Base-by-base conservation (phyloP, 2,797 vertebrate species). In the Sciurus vulgaris region DNA sequence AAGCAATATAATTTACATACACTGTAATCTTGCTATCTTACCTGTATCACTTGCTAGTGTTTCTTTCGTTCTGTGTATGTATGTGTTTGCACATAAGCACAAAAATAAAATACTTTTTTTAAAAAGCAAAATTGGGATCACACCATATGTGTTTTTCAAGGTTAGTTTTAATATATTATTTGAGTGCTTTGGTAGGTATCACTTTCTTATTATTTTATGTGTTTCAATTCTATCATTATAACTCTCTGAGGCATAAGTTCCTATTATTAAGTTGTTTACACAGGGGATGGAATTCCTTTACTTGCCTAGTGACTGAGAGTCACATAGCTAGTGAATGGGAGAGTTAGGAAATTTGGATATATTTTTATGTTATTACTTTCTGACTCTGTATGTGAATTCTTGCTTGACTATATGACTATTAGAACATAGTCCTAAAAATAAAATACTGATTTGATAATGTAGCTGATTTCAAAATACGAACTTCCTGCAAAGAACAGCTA, bases 81-180 rank as follows among this genome's bases (percentile, higher is more conserved):
- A 3, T 87, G 10, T 82, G 17, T 86, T 74, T 85, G 59, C 56
- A 59, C 49, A 70, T 63, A 94, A 67, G 54, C n/a, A 56, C 20
- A 90, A 76, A 87, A 81, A n/a, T 54, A 24, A 90, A 83, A 49
- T 10, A 47, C 67, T 35, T 49, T 73, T 92, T 79, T 38, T 59
- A 77, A 65, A 89, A 89, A 83, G 35, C 20, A 89, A 87, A 82
- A 88, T 63, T 90, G n/a, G 5, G 24, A 77, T 81, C 28, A 82
- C 0, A 72, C 2, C 51, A 92, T 11, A 59, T 91, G 26, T 3
- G 14, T 86, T 87, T 89, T 59, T 49, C 47, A 78, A 54, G 28
- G 14, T 78, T 76, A 44, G 93, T 82, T 92, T 95, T 95, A 77
- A 69, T 69, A 28, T 76, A 44, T 35, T 82, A 65, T 47, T 69